A percentile compares a stretch with the other conserved stretches of the same genome.
These are phyloP conservation scores for Balaeniceps rex DNA, from an alignment of 2,113 vertebrate genomes.

Conservation along the genomic window DNA sequence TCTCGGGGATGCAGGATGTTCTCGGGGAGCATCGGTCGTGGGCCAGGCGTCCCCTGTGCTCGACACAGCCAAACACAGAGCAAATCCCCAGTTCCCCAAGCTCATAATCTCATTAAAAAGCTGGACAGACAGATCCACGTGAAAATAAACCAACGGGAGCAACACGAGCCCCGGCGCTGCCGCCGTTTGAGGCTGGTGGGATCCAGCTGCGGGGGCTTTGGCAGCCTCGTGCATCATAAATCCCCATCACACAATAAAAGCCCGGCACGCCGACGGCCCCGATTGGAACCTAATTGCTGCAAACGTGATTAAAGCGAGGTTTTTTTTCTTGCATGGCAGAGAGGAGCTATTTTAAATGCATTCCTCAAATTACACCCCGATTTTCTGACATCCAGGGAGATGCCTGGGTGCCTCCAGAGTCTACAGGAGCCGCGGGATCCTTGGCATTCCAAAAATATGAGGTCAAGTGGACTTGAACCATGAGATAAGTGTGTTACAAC, in stretches of 20 bases:
- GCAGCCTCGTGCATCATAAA: neutral
- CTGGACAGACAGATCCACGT: neutral
- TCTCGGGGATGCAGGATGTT: no score
- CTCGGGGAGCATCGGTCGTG: fast-evolving
- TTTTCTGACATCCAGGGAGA: neutral
- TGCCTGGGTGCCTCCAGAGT: neutral
- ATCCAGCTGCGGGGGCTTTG: neutral
- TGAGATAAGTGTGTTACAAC: neutral
- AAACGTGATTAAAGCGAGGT: neutral
- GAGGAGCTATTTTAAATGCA: neutral
- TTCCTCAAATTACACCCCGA: neutral
- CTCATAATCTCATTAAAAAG: neutral
- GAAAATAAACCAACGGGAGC: neutral
- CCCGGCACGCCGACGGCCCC: neutral
- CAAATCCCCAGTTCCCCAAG: neutral
- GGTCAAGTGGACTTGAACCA: neutral
- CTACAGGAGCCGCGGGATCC: neutral
- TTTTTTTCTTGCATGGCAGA: neutral
- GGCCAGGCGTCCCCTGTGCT: neutral
- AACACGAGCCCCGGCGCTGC: neutral
- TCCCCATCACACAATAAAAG: neutral
- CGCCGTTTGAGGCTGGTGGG: neutral
- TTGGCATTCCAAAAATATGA: neutral
- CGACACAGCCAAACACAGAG: neutral
- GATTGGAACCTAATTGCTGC: neutral